These are phyloP conservation scores for Phoenicopterus ruber DNA, from an alignment of 2,113 vertebrate species.

Conservation along the genomic window DNA sequence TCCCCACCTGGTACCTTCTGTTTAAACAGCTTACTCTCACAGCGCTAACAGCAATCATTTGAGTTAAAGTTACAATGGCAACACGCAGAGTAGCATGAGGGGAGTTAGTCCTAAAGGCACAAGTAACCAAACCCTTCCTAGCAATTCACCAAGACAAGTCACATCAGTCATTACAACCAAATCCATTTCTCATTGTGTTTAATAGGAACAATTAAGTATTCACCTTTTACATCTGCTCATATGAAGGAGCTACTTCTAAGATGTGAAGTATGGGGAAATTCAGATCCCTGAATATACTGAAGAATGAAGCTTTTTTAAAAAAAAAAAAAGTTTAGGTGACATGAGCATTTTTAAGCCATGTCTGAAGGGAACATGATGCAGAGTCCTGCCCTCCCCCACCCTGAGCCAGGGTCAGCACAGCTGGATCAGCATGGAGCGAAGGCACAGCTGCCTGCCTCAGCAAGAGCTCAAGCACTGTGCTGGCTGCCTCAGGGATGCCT, in stretches of 20 bases:
- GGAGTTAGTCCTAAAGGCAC: neutral
- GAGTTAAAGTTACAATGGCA: neutral
- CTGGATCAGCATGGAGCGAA: neutral
- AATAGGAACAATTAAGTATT: conserved; percentile 6
- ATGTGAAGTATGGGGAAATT: neutral
- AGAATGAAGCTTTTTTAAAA: neutral
- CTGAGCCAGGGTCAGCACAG: neutral
- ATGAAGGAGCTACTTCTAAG: neutral
- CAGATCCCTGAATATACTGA: neutral
- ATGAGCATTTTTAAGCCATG: neutral
- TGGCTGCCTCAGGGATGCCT: neutral
- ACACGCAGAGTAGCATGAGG: neutral
- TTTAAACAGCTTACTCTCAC: neutral
- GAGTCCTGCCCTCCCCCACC: neutral
- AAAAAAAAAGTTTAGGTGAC: neutral
- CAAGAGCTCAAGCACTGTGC: neutral
- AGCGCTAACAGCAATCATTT: no score
- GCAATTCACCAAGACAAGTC: neutral
- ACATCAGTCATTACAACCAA: neutral
- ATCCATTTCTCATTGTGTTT: conserved; percentile 33
- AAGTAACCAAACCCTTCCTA: neutral
- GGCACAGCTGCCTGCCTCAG: neutral
- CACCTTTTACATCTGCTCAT: conserved; percentile 12
- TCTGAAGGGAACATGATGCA: neutral
- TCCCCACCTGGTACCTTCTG: neutral